Evolutionary conservation across 2,888 invertebrate genomes (phyloP), one percentile per base, ranked within the genome.

Genomic region (Platynereis dumerilii): DNA sequence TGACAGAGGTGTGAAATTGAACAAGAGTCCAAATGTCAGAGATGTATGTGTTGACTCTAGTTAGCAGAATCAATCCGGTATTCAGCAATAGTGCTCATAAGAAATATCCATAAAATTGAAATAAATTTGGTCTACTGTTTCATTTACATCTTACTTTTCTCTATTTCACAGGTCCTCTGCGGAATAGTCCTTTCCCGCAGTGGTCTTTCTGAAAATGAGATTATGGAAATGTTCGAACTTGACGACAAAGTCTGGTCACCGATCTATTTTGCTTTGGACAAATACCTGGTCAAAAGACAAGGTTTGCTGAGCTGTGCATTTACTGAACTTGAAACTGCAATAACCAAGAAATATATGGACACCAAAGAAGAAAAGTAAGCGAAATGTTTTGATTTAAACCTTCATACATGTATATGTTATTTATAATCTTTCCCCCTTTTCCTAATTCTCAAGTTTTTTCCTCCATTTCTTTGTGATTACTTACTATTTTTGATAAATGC

Each of bases 251-350:
- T 48, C 10, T 48, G 48, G 48, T 48, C 48, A 12, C 22, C 48
- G 3, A 22, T 48, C n/a, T 48, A 48, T 22, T 48, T 48, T 48
- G 48, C 48, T 5, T n/a, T 48, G 48, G 48, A 48, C 7, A 48
- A 48, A 48, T 48, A 48, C 17, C 48, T 48, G 3, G 22, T 48
- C 10, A 48, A 48, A 7, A 5, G 48, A 7, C 20, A 20, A 20
- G 48, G 48, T n/a, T 22, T 48, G 48, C 48, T 48, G 3, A 48
- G 48, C 7, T 22, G n/a, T 48, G 48, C 48, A 12, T 48, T 12
- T n/a, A 22, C 3, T 48, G 48, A 48, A 48, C 48, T 48, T 12
- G 48, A 22, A 20, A 5, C n/a, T n/a, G 48, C 48, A 10, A n/a
- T 48, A n/a, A n/a, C n/a, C 7, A 20, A n/a, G 22, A 48, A 22